Base-by-base conservation (phyloP, 1,140 invertebrate species). In the Formica selysi region DNA sequence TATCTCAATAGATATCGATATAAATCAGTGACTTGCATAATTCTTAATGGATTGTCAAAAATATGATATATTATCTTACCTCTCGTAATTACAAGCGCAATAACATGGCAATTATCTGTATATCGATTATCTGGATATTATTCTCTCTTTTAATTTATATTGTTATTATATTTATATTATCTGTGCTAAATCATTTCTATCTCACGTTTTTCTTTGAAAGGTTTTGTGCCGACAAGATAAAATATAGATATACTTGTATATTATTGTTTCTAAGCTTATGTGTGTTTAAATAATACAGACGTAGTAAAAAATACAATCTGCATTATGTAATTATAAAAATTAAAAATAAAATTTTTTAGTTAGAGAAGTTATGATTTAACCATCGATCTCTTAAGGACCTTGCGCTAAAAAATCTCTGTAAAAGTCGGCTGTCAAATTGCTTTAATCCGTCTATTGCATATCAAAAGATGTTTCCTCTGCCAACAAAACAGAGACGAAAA, bases 11-110 rank as follows among this genome's bases (percentile, higher is more conserved):
- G 41, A 57, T 73, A 86, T 74, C 62, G 62, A 68, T 85, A 74
- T 89, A 85, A 89, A 76, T 79, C 74, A 64, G 19, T 10, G 59
- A 32, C 6, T 65, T 61, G 22, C n/a, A n/a, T 80, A 70, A 44
- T 80, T 78, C 26, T 62, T 54, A 80, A 68, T 79, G 29, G 26
- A 80, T 80, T 59, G 32, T 70, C 48, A 61, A 26, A 51, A 78
- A 79, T 48, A 36, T 36, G 32, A 67, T 51, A 51, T 79, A 65
- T 79, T 51, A 11, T 11, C 38, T 76, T 76, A 19, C 32, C 44
- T 22, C 7, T 59, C 7, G 54, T 29, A 61, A 22, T 22, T 61
- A 61, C 59, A 36, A 76, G 41, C 11, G 62, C 19, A 76, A 76
- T 76, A 76, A 16, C 29, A 41, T 22, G 57, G 22, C 44, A 62